Base-by-base conservation (phyloP, 2,888 invertebrate species). In the Silvanus unidentatus region DNA sequence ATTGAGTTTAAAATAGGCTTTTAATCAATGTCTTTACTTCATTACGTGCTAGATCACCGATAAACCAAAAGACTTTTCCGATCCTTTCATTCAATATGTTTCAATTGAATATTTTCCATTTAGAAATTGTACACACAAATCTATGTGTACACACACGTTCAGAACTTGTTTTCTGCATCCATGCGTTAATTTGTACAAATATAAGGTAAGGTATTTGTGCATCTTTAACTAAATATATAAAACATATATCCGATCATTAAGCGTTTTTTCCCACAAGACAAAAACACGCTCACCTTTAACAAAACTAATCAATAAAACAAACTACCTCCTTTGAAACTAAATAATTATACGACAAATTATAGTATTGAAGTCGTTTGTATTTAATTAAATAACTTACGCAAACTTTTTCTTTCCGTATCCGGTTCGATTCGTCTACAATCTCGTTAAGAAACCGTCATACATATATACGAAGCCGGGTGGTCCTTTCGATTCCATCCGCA, bases 21-120 rank as follows among this genome's bases (percentile, higher is more conserved):
- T 71, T 71, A 70, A 70, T 71, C 71, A 71, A 71, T 66, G 70
- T 71, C 70, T 61, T 59, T 59, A 63, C 66, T 69, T 69, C 67
- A 70, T 69, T 70, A 69, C 68, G 59, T 61, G 60, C 62, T 59
- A 64, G 66, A 66, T 68, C 53, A 50, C 56, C 57, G 67, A 66
- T 67, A 65, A 65, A 60, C 47, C 44, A 43, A 34, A 49, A 55
- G 52, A 58, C 50, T 52, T 53, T 57, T 55, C 50, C 46, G 40
- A 45, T 52, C 49, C 48, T 42, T 48, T 44, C 50, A 48, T 48
- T 52, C 43, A 12, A 39, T 35, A 43, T 44, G 46, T 45, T 43
- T 41, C 22, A 22, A 22, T 22, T 22, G 22, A 22, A 22, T 22
- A 22, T 22, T 22, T 22, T 22, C 8, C 22, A 5, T 22, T 8